Base-by-base conservation (phyloP, 2,888 invertebrate genomes). In the Dorcus hopei region DNA sequence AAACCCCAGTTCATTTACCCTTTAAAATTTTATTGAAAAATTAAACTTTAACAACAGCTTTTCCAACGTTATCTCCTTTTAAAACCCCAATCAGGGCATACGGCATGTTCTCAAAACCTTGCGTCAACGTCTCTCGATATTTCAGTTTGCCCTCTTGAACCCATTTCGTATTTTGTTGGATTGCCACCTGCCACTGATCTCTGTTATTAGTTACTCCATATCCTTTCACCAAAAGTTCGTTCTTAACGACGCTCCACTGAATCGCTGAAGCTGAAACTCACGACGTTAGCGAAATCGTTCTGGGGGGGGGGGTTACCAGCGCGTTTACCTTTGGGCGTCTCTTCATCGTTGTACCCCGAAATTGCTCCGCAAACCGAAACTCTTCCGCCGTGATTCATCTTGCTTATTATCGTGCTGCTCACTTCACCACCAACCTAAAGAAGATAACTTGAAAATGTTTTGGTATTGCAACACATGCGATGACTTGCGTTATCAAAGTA, bases 401-500 rank as follows among this genome's bases (percentile, higher is more conserved):
- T 82, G 26, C 80, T 78, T 2, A 88, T 73, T 2, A 88, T 81
- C 1, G 73, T 77, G 59, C 81, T 82, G 49, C 86, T 85, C 3
- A 87, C 79, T 64, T 85, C 84, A 2, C 89, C 89, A 3, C 88
- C 89, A 26, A 88, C 84, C 84, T 84, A 62, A 45, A 11, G 14
- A 8, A 14, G 14, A 9, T 9, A n/a, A 11, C 19, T 8, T 45
- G 11, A n/a, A 3, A 8, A 11, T 45, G 7, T 45, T 14, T 8
- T 9, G 11, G 7, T 4, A 8, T 45, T 45, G 14, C 14, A 14
- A 14, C 14, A 26, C 26, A 5, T 26, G 5, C 45, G n/a, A 53
- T 88, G 88, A 6, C 88, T 88, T 23, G 88, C 90, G 74, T 90
- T 90, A 72, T 91, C 91, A 71, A 90, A 90, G 70, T 87, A 91